Evolutionary conservation across 2,797 vertebrate genomes (phyloP).

Genomic region (Pristis pectinata): DNA sequence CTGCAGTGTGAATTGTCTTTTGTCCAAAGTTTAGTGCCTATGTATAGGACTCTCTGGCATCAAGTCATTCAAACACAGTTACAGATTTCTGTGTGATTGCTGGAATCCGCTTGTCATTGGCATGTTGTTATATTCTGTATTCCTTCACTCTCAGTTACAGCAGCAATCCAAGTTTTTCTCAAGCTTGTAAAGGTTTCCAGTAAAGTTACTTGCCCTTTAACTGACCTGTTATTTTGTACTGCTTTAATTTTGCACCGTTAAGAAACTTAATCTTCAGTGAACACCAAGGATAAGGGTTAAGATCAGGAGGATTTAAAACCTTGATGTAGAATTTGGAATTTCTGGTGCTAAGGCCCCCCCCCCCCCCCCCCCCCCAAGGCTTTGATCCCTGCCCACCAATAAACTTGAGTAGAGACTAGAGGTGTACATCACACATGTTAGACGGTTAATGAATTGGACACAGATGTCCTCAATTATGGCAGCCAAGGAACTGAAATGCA

Average conservation of each 20-base stretch:
- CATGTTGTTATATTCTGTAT: background rate
- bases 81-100: background rate
- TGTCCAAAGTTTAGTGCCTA: background rate
- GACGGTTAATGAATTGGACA: background rate
- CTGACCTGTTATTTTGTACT: conserved; percentile 16
- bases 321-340: background rate
- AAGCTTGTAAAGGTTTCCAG: background rate
- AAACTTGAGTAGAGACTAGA: background rate
- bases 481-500: background rate
- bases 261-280: background rate
- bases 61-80: background rate
- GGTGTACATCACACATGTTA: conserved; percentile 27
- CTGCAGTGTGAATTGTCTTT: conserved; percentile 15
- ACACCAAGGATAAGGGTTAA: background rate
- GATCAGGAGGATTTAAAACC: background rate
- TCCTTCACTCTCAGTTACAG: background rate
- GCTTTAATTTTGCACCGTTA: background rate
- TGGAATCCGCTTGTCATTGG: background rate
- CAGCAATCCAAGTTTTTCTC: background rate
- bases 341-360: background rate
- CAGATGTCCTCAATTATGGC: background rate
- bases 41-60: background rate
- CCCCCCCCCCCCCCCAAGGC: too few relatives aligned
- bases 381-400: background rate
- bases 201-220: background rate